phyloP scores from a whole-genome alignment of 2,888 invertebrate species.

The Drosophila prolongata region DNA sequence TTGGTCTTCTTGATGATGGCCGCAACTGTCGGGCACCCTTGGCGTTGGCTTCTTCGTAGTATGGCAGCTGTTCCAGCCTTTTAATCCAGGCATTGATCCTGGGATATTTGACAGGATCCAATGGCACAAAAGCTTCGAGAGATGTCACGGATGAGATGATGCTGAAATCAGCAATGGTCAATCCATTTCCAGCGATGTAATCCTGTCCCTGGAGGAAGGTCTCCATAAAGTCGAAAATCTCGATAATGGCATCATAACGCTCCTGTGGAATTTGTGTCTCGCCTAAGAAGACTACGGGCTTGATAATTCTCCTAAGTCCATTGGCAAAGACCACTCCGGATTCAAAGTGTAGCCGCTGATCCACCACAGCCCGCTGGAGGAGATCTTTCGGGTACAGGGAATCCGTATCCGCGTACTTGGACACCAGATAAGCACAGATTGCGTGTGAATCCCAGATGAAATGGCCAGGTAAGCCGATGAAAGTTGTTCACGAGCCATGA shows the following conservation, averaged over 20 bases:
- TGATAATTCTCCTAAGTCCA: slow-evolving; percentile 25
- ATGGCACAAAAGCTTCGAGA: slow-evolving; percentile 56
- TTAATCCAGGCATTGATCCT: slow-evolving; percentile 74
- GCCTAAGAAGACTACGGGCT: slow-evolving; percentile 24
- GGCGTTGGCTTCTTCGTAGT: slow-evolving; percentile 75
- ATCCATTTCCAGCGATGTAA: slow-evolving; percentile 74
- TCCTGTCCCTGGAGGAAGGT: slow-evolving; percentile 57
- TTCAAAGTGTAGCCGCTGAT: slow-evolving; percentile 63
- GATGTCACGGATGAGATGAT: slow-evolving; percentile 68
- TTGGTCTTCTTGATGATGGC: slow-evolving; percentile 50
- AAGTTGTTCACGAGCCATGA: slow-evolving; percentile 47
- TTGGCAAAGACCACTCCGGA: slow-evolving; percentile 49
- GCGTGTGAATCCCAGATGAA: slow-evolving; percentile 74
- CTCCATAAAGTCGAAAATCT: slow-evolving; percentile 64
- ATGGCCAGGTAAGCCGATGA: slow-evolving; percentile 44
- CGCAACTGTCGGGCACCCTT: slow-evolving; percentile 52
- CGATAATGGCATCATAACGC: slow-evolving; percentile 47
- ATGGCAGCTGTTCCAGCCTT: slow-evolving; percentile 73
- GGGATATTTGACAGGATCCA: slow-evolving; percentile 65
- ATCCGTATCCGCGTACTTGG: slow-evolving; percentile 67
- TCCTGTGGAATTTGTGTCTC: slow-evolving; percentile 39
- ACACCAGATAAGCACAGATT: slow-evolving; percentile 65
- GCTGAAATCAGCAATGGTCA: slow-evolving; percentile 81
- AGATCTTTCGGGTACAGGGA: slow-evolving; percentile 71
- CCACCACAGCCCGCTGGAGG: slow-evolving; percentile 60